Evolutionary conservation across 1,140 invertebrate genomes (phyloP), one percentile per base, ranked within the genome.

Genomic region (Drosophila quadrilineata): DNA sequence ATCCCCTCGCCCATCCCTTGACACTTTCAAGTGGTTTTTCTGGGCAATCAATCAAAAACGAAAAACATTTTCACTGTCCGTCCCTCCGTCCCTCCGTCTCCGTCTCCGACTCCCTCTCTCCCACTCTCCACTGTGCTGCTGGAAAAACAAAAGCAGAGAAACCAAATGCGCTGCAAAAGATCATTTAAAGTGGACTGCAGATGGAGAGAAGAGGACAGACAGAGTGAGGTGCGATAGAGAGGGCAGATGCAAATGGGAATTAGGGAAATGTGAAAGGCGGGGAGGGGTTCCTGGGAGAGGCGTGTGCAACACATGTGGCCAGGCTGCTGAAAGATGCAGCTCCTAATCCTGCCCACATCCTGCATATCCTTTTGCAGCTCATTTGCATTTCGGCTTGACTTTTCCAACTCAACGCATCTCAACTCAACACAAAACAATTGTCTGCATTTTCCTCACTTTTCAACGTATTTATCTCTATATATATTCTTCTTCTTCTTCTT

Each of bases 21-120:
- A 84, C 77, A 82, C 73, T 77, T 82, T 82, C 77, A 82, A 82
- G 77, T 82, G 77, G 77, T 73, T 84, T 84, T 84, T 75, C 77
- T 35, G 50, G 77, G 77, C 79, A 82, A 82, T 82, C 77, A 82
- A 82, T 82, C 77, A 82, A 82, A 82, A 70, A 58, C 22, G 58
- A 69, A 62, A 77, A 84, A 82, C 77, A 73, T 84, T 82, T 80
- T 68, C 50, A 52, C 45, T 35, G 28, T 62, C 53, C 41, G 35
- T 40, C 24, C 38, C 12, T 36, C 12, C 6, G 14, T 36, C 19
- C 19, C 17, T 41, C 38, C 6, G 19, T 41, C 33, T 22, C 38
- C 9, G 40, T 43, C 41, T 17, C 24, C 3, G 41, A n/a, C n/a
- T n/a, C n/a, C n/a, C n/a, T n/a, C n/a, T n/a, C n/a, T n/a, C n/a